Percentiles rank a stretch among this genome's conserved stretches.
phyloP scores from a whole-genome alignment of 2,797 vertebrate genomes.

The Channallabes apus region DNA sequence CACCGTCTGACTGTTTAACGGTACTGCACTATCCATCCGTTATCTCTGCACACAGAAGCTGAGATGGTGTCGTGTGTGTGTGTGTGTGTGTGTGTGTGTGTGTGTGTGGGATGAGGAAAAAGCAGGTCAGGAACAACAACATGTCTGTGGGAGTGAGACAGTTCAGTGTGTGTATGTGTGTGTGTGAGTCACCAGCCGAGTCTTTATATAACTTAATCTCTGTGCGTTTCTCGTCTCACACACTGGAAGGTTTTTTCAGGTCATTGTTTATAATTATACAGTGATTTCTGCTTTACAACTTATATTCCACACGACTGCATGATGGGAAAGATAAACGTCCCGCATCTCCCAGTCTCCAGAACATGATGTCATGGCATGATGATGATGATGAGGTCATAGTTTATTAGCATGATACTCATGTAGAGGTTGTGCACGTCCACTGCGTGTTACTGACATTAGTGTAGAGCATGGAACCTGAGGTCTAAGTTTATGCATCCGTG shows the following conservation, averaged over 20 bases:
- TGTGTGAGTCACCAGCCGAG: conserved; percentile 50
- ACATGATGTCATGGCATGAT: not conserved
- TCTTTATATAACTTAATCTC: conserved; percentile 40
- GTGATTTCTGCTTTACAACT: not conserved
- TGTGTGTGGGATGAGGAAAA: conserved; percentile 20
- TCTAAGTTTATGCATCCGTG: not conserved
- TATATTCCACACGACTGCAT: not conserved
- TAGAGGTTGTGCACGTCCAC: not conserved
- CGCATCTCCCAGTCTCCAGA: not conserved
- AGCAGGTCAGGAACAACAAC: conserved; percentile 44
- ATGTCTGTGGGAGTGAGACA: conserved; percentile 45
- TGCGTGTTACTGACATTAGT: not conserved
- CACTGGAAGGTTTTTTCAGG: not conserved
- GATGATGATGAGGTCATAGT: not conserved
- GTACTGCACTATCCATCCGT: too few relatives aligned
- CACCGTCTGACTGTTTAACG: too few relatives aligned
- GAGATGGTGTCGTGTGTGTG: not conserved
- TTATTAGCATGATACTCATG: not conserved
- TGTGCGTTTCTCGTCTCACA: not conserved
- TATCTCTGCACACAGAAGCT: too few relatives aligned
- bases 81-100: not conserved
- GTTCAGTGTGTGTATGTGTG: conserved; percentile 8
- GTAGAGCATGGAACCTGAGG: not conserved
- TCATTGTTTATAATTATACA: not conserved
- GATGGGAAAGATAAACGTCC: not conserved